Percentiles rank a stretch among this genome's conserved stretches.
phyloP scores from a whole-genome alignment of 2,888 invertebrate genomes.

The Malacosoma neustria region DNA sequence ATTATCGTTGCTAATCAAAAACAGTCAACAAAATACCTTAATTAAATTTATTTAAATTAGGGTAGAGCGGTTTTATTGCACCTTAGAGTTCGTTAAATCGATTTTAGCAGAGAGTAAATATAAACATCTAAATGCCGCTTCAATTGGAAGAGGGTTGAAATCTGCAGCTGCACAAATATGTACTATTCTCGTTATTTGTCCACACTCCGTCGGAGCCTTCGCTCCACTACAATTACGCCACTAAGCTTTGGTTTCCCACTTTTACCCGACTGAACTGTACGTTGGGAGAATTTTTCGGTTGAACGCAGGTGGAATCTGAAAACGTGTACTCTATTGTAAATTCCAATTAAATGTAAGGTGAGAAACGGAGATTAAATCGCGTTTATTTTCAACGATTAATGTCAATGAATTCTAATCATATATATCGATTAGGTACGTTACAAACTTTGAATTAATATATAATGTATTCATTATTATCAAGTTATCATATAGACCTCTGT shows the following conservation, averaged over 20 bases:
- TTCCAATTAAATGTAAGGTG: constrained; percentile 32
- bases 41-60: constrained; percentile 42
- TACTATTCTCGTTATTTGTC: constrained; percentile 57
- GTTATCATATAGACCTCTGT: no score
- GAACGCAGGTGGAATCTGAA: constrained; percentile 34
- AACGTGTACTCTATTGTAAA: constrained; percentile 37
- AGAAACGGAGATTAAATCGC: no score
- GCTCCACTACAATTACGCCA: constrained; percentile 48
- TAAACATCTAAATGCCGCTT: constrained; percentile 1
- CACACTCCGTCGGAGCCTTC: constrained; percentile 46
- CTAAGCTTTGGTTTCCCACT: constrained; percentile 48
- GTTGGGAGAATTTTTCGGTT: constrained; percentile 35
- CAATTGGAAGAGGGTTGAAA: neutral
- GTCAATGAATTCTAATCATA: no score
- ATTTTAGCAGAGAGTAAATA: constrained; percentile 24
- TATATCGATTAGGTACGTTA: no score
- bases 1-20: constrained; percentile 25
- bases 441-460: no score
- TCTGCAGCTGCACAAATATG: constrained; percentile 57
- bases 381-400: no score
- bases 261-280: constrained; percentile 27
- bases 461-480: no score
- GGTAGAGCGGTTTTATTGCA: constrained; percentile 36
- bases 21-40: constrained; percentile 5
- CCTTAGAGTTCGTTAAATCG: constrained; percentile 33